Conservation (phyloP, 1,140 invertebrate species). For the Drosophila lacteicornis region DNA sequence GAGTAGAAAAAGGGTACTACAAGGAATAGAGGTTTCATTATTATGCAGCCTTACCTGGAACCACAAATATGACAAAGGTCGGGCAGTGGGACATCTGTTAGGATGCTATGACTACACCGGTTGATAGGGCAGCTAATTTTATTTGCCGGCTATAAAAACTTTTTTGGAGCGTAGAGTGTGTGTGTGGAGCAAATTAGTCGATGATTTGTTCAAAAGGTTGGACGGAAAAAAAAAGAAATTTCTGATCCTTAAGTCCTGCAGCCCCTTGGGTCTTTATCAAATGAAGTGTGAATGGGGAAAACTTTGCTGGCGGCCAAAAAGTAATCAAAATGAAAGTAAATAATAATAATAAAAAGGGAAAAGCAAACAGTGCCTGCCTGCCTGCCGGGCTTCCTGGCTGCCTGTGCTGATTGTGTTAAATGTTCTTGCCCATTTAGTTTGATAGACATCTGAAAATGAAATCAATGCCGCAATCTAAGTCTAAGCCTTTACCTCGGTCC, state of each 20-base stretch:
- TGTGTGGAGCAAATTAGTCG: conserved; percentile 56
- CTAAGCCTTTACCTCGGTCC: conserved; percentile 56
- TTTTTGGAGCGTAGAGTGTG: conserved; percentile 10
- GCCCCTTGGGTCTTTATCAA: conserved; percentile 33
- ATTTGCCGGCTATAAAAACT: conserved; percentile 54
- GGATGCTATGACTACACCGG: conserved; percentile 54
- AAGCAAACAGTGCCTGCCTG: conserved; percentile 31
- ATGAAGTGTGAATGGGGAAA: conserved; percentile 69
- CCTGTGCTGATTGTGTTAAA: conserved; percentile 66
- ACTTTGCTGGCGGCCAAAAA: conserved; percentile 55
- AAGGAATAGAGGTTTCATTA: conserved; percentile 53
- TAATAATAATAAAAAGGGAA: conserved; percentile 66
- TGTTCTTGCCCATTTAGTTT: conserved; percentile 46
- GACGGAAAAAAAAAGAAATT: conserved; percentile 18
- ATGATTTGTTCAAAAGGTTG: conserved; percentile 52
- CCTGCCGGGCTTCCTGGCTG: conserved; percentile 13
- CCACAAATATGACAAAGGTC: conserved; percentile 50
- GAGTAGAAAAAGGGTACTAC: conserved; percentile 59
- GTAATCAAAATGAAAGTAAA: conserved; percentile 78
- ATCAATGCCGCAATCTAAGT: conserved; percentile 75
- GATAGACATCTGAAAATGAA: conserved; percentile 57
- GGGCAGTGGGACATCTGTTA: conserved; percentile 59
- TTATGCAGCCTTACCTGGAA: conserved; percentile 43
- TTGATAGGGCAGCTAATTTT: conserved; percentile 76
- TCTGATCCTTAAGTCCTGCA: conserved; percentile 22